These are phyloP conservation scores for Pseudolaguvia tuberculata DNA, from an alignment of 2,113 vertebrate species.

Conservation along the genomic window DNA sequence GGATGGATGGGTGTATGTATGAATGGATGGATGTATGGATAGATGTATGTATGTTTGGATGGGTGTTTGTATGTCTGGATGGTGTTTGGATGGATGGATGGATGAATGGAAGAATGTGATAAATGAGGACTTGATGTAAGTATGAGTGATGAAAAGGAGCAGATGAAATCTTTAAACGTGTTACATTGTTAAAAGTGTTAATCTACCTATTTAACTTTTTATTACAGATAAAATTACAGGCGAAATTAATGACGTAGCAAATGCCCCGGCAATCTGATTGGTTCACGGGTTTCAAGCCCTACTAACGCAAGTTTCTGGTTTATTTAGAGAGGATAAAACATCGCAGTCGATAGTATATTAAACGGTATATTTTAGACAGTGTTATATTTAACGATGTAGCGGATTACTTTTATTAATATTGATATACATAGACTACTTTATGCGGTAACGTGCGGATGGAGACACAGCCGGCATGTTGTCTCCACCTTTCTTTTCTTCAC, in stretches of 20 bases:
- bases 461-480: constrained; percentile 1
- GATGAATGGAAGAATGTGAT: no score
- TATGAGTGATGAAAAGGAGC: no score
- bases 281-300: background rate
- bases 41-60: no score
- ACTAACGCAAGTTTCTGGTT: no score
- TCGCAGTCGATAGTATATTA: background rate
- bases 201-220: no score
- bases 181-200: no score
- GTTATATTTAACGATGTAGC: background rate
- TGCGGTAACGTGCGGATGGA: background rate
- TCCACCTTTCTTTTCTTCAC: background rate
- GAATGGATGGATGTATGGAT: no score
- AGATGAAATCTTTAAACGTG: no score
- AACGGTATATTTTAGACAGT: background rate
- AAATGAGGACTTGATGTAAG: no score
- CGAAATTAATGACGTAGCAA: background rate
- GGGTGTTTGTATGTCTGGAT: no score
- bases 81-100: no score
- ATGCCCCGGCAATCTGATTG: background rate
- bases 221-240: background rate
- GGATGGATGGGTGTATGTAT: no score
- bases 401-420: background rate
- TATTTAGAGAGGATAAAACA: background rate
- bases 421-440: background rate